phyloP scores from a whole-genome alignment of 2,797 vertebrate species.

The Cygnus olor region DNA sequence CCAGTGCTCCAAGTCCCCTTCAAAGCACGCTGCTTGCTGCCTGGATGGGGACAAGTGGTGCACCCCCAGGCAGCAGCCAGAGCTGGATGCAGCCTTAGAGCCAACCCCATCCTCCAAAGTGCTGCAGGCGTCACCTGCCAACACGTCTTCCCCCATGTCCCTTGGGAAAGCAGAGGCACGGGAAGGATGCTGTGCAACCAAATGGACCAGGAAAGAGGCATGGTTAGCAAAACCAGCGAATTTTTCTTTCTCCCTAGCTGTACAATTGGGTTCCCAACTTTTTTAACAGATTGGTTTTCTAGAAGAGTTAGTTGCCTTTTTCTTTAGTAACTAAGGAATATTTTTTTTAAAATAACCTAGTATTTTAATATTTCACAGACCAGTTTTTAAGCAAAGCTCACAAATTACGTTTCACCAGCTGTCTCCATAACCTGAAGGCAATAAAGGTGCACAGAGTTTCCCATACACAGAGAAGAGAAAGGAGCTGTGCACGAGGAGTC shows the following conservation, averaged over 20 bases:
- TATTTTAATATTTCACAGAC: neutral
- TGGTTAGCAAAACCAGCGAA: neutral
- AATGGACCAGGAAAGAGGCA: neutral
- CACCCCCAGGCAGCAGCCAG: neutral
- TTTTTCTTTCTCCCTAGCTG: neutral
- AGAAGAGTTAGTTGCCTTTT: neutral
- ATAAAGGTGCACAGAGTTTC: neutral
- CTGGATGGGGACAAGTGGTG: neutral
- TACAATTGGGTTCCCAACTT: neutral
- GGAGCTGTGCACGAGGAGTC: neutral
- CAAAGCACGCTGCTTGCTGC: neutral
- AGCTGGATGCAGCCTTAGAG: too few relatives aligned
- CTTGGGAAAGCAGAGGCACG: fast-evolving
- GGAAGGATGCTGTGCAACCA: neutral
- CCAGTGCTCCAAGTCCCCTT: neutral
- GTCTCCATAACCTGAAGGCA: neutral
- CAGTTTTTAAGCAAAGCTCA: neutral
- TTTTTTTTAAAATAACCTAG: neutral
- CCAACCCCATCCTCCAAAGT: neutral
- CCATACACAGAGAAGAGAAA: neutral
- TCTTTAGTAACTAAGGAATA: neutral
- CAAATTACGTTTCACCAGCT: neutral
- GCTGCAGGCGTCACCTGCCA: fast-evolving
- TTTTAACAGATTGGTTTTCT: neutral
- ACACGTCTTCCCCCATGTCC: neutral